Evolutionary conservation across 2,888 invertebrate species (phyloP).

Genomic region (Opisthograptis luteolata): DNA sequence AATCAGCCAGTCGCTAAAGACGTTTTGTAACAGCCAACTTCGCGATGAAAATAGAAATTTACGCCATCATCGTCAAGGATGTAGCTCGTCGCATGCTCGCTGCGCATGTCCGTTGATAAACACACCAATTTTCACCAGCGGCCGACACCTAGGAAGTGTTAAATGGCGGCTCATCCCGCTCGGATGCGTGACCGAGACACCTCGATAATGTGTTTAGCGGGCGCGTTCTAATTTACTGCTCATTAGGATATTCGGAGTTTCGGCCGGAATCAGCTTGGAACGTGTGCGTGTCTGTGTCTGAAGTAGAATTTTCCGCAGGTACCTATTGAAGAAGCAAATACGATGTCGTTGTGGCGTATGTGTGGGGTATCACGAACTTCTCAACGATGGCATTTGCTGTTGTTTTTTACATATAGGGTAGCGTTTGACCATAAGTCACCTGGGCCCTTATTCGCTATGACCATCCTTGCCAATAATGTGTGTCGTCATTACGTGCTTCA

Average conservation of each 20-base stretch:
- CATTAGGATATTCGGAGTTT: constrained; percentile 14
- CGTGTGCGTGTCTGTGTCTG: neutral
- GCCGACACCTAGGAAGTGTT: constrained; percentile 14
- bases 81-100: constrained; percentile 10
- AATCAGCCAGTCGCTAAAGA: no score
- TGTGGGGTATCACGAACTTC: no score
- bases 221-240: constrained; percentile 30
- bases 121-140: constrained; percentile 34
- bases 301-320: constrained; percentile 16
- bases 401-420: no score
- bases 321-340: neutral
- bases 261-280: constrained; percentile 7
- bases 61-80: no score
- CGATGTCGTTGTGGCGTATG: no score
- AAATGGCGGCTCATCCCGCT: constrained; percentile 23
- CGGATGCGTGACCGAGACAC: constrained; percentile 35
- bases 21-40: no score
- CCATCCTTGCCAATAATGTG: no score
- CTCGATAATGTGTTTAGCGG: constrained; percentile 33
- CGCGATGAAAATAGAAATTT: no score
- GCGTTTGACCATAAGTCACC: no score
- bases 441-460: no score
- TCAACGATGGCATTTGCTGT: no score
- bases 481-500: no score
- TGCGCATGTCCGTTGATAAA: constrained; percentile 20